A percentile compares a stretch with the other conserved stretches of the same genome.
Conservation (phyloP, 2,888 invertebrate genomes). For the Parnassius smintheus region DNA sequence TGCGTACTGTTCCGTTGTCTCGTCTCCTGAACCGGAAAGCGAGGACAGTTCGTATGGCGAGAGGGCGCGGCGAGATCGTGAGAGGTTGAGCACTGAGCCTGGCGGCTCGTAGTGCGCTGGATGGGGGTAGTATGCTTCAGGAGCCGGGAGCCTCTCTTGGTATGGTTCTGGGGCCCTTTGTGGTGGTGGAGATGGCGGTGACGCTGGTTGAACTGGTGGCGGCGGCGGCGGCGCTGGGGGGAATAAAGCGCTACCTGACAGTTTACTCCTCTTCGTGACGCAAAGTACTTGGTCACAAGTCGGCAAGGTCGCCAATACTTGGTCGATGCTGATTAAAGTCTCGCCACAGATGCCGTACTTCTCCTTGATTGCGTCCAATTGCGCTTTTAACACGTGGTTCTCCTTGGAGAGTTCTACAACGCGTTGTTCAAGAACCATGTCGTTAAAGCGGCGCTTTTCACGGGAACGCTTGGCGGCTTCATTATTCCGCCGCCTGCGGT, state of each 20-base stretch:
- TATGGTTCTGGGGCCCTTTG: slow-evolving; percentile 78
- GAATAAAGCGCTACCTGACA: slow-evolving; percentile 73
- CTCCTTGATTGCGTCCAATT: slow-evolving; percentile 95
- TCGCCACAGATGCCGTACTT: slow-evolving; percentile 95
- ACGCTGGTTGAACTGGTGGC: slow-evolving; percentile 71
- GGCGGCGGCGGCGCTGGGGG: slow-evolving; percentile 80
- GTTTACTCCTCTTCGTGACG: slow-evolving; percentile 87
- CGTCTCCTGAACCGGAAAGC: slow-evolving; percentile 83
- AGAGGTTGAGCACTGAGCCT: slow-evolving; percentile 87
- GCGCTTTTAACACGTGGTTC: slow-evolving; percentile 96
- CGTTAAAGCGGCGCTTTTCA: slow-evolving; percentile 97
- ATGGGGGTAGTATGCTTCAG: slow-evolving; percentile 73
- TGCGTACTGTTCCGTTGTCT: slow-evolving; percentile 77
- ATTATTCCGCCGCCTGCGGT: slow-evolving; percentile 96
- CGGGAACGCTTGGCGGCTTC: slow-evolving; percentile 97
- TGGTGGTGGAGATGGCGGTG: slow-evolving; percentile 77
- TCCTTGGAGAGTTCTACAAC: slow-evolving; percentile 97
- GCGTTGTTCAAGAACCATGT: slow-evolving; percentile 96
- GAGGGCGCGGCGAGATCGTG: slow-evolving; percentile 83
- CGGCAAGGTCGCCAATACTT: slow-evolving; percentile 92
- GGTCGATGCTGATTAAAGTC: slow-evolving; percentile 92
- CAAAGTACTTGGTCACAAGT: slow-evolving; percentile 92
- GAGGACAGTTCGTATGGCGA: slow-evolving; percentile 92
- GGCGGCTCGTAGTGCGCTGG: slow-evolving; percentile 82
- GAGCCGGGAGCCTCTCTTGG: slow-evolving; percentile 71